Conservation (phyloP, 2,797 vertebrate species). For the Mormyrus hasselquistii region DNA sequence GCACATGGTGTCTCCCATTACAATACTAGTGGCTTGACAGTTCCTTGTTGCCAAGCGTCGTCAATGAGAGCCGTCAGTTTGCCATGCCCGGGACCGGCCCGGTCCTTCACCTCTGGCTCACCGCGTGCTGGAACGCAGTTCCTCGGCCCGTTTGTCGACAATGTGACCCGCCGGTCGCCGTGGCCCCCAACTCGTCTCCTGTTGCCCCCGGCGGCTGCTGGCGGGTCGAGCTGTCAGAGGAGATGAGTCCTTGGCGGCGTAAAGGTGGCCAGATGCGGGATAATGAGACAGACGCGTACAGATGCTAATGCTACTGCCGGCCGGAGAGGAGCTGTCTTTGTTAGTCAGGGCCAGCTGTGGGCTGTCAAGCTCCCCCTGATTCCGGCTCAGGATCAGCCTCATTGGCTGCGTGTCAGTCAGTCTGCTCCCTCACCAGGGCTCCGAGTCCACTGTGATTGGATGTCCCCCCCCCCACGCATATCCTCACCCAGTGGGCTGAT, state of each 20-base stretch:
- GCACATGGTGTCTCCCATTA: not conserved
- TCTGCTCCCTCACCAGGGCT: conserved; percentile 74
- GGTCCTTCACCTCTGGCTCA: conserved; percentile 7
- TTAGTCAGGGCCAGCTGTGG: conserved; percentile 91
- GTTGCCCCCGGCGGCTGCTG: not conserved
- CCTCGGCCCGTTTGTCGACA: conserved; percentile 39
- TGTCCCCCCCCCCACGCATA: conserved; percentile 74
- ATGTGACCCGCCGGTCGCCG: not conserved
- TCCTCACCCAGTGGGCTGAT: conserved; percentile 46
- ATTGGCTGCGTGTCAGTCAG: conserved; percentile 71
- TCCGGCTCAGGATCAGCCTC: conserved; percentile 81
- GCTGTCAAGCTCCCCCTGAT: conserved; percentile 85
- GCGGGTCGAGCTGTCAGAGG: conserved; percentile 70
- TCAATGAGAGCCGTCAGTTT: conserved; percentile 7
- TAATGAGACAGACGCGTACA: conserved; percentile 85
- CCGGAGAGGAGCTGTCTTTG: conserved; percentile 71
- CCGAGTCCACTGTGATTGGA: conserved; percentile 80
- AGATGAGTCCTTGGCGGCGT: conserved; percentile 64
- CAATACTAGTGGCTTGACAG: not conserved
- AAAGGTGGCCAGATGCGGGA: conserved; percentile 77
- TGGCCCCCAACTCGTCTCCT: not conserved
- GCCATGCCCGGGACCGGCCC: not conserved
- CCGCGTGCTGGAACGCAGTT: not conserved
- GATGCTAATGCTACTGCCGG: conserved; percentile 88
- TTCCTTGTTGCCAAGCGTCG: conserved; percentile 8